Evolutionary conservation across 2,113 vertebrate genomes (phyloP).

Genomic region (Solea senegalensis): DNA sequence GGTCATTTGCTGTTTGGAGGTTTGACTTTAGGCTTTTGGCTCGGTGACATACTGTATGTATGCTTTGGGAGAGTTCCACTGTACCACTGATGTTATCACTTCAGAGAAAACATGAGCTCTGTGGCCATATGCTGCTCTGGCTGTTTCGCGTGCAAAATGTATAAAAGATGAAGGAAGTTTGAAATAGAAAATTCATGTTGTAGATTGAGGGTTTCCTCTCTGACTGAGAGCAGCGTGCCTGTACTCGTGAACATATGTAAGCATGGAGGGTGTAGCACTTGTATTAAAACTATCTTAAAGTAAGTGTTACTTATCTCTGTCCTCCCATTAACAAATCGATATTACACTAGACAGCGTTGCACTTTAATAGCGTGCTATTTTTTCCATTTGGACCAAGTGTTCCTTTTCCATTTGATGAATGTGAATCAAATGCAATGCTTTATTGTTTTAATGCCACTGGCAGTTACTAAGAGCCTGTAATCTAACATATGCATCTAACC

Average conservation of each 20-base stretch:
- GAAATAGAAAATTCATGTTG: constrained; percentile 33
- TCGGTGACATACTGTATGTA: constrained; percentile 36
- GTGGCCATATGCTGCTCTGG: constrained; percentile 22
- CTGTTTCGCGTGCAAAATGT: constrained; percentile 5
- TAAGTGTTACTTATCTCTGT: constrained; percentile 45
- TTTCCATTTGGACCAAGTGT: constrained; percentile 55
- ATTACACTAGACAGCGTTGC: constrained; percentile 35
- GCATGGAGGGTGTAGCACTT: constrained; percentile 27
- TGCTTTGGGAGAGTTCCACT: constrained; percentile 58
- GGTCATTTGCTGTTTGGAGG: constrained; percentile 53
- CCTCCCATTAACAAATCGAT: constrained; percentile 60
- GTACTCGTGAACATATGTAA: constrained; percentile 19
- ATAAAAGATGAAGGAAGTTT: constrained; percentile 19
- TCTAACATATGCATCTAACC: constrained; percentile 58
- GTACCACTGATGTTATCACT: constrained; percentile 68
- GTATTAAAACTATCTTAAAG: constrained; percentile 14
- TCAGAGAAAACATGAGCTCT: constrained; percentile 57
- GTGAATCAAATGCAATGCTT: constrained; percentile 52
- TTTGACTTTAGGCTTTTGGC: constrained; percentile 31
- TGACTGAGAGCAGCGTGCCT: neutral
- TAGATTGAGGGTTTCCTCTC: constrained; percentile 55
- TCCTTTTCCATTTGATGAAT: constrained; percentile 56
- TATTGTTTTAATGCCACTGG: constrained; percentile 62
- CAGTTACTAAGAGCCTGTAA: constrained; percentile 61
- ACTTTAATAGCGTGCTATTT: constrained; percentile 51